Evolutionary conservation across 2,113 vertebrate genomes (phyloP), one percentile per base, ranked within the genome.

Genomic region (Xiphias gladius): DNA sequence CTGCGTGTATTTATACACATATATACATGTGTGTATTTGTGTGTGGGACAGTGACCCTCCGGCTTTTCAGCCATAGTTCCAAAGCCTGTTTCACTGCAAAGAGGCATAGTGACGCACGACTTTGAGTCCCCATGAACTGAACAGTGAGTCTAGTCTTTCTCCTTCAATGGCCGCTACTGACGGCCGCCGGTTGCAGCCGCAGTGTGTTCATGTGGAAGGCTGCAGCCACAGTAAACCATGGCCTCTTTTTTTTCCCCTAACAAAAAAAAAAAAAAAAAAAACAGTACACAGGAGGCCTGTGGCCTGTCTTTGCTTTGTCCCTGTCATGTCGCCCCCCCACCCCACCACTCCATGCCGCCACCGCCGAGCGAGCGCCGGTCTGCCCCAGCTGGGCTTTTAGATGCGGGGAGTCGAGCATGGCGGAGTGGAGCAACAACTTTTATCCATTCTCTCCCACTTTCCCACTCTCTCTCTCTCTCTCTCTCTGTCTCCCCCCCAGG

Each of bases 271-370:
- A 50, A 67, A 48, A 58, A 24, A 5, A 79, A 26, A 64, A 50
- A 37, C 32, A 35, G 32, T 35, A 35, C 32, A 76, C 35, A 82
- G 52, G 6, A 55, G 54, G 88, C 79, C 70, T 50, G 69, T 82
- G 35, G 82, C 73, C 67, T 41, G 78, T 85, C 89, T 89, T 92
- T 86, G 76, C 73, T 87, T 85, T 77, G 86, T 86, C 90, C 88
- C 86, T 91, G 89, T 83, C 74, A 28, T 71, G 39, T 80, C 43
- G 55, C 61, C 41, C 26, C 41, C 30, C 58, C 24, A 67, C 52
- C 48, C 35, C 26, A 19, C 54, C 59, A 20, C 46, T 43, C 66
- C 65, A 68, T 14, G 11, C 54, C 65, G 35, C n/a, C 54, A 48
- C 73, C 35, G 8, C 59, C 14, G 5, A 72, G 63, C 2, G 37